Percentiles rank a stretch among this genome's conserved stretches.
Conservation (phyloP, 2,113 vertebrate species). For the Rhegmatorhina hoffmannsi region DNA sequence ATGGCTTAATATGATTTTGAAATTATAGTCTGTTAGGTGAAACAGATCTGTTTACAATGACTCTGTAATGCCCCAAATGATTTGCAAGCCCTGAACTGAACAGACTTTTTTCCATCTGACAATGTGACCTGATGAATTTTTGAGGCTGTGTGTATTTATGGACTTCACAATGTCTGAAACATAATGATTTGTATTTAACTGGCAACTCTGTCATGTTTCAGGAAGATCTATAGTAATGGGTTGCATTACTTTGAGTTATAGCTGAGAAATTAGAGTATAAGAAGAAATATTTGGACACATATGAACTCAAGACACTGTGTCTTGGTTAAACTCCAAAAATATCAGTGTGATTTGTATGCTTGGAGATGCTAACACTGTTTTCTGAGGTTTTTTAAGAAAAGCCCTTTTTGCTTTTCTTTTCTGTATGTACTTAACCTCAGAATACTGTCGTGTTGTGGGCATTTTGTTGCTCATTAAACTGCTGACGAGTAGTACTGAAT, state of each 20-base stretch:
- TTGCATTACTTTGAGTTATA: not conserved
- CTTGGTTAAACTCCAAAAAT: not conserved
- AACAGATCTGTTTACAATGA: not conserved
- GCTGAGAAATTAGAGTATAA: not conserved
- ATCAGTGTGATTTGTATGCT: not conserved
- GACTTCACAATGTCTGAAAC: not conserved
- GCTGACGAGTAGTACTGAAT: not conserved
- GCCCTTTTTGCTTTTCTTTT: not conserved
- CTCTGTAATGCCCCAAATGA: not conserved
- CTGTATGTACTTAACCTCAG: not conserved
- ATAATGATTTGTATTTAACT: not conserved
- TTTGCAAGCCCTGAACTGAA: not conserved
- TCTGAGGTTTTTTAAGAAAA: not conserved
- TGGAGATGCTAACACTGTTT: not conserved
- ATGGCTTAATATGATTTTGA: not conserved
- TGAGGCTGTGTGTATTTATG: not conserved
- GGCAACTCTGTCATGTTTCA: not conserved
- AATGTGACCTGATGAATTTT: not conserved
- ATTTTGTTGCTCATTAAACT: not conserved
- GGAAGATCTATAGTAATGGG: not conserved
- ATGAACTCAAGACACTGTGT: not conserved
- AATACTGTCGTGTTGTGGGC: not conserved
- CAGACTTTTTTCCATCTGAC: not conserved
- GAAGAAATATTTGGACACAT: not conserved
- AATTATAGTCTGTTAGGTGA: not conserved